Evolutionary conservation across 1,140 invertebrate genomes (phyloP).

Genomic region (Eumeta japonica): DNA sequence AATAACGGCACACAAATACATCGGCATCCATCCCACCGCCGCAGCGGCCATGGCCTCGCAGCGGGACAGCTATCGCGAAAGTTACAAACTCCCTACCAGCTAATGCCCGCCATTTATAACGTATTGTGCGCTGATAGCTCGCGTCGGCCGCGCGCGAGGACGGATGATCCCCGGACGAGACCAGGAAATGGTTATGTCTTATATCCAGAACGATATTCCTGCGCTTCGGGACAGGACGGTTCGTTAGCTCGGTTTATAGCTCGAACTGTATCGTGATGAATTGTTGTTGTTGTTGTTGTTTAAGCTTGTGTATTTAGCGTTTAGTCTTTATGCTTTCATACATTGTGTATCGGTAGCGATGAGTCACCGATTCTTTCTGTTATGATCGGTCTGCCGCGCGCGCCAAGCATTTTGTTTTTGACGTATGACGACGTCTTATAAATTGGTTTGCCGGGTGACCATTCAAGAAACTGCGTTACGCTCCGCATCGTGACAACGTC

Average conservation of each 20-base stretch:
- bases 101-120: constrained; percentile 50
- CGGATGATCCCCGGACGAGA: constrained; percentile 36
- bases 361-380: too few species aligned
- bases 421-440: too few species aligned
- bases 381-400: too few species aligned
- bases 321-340: too few species aligned
- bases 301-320: too few species aligned
- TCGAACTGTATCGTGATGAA: too few species aligned
- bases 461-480: too few species aligned
- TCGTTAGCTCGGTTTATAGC: constrained; percentile 30
- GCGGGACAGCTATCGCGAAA: constrained; percentile 43
- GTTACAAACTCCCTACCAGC: constrained; percentile 29
- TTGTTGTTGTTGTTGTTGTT: too few species aligned
- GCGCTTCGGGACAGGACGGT: constrained; percentile 24
- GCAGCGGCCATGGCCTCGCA: constrained; percentile 44
- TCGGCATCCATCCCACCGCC: constrained; percentile 38
- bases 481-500: too few species aligned
- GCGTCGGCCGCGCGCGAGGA: constrained; percentile 41
- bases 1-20: constrained; percentile 24
- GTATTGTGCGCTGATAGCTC: constrained; percentile 52
- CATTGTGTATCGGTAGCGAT: too few species aligned
- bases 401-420: too few species aligned
- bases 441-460: too few species aligned
- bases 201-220: constrained; percentile 27
- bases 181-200: constrained; percentile 49